A percentile compares a stretch with the other conserved stretches of the same genome.
phyloP scores from a whole-genome alignment of 2,797 vertebrate species.

The Microtus agrestis region DNA sequence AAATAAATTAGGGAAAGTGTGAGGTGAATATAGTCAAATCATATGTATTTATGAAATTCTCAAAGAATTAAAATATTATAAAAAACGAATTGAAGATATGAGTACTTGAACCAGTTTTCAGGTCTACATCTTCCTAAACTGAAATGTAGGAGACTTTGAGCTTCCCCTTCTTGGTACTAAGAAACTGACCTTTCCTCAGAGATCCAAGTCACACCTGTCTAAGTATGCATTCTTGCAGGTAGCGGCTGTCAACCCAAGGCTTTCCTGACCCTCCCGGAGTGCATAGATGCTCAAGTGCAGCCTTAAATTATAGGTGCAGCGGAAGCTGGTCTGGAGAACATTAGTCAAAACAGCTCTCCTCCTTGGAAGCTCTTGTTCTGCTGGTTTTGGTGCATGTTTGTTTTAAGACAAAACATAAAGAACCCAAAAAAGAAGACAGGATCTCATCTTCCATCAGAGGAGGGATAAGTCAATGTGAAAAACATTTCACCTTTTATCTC shows the following conservation, averaged over 20 bases:
- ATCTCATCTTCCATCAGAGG: background rate
- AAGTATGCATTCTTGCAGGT: background rate
- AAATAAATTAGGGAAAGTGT: background rate
- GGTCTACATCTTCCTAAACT: background rate
- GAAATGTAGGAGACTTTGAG: background rate
- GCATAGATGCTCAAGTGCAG: background rate
- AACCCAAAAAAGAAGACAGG: background rate
- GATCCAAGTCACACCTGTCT: background rate
- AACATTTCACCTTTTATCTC: background rate
- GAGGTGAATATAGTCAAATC: background rate
- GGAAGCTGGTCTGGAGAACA: background rate
- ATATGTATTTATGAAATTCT: background rate
- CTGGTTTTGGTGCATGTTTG: background rate
- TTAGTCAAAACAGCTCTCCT: background rate
- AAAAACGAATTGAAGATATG: background rate
- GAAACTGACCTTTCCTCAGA: background rate
- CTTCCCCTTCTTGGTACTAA: background rate
- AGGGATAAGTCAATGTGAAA: background rate
- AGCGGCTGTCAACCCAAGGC: background rate
- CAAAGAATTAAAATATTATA: too few relatives aligned
- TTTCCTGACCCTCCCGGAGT: slow-evolving; percentile 8
- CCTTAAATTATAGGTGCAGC: background rate
- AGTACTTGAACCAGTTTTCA: slow-evolving; percentile 2
- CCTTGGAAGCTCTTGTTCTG: background rate
- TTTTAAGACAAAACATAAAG: slow-evolving; percentile 40